Conservation (phyloP, 2,113 vertebrate species). For the Planiliza haematocheilus region DNA sequence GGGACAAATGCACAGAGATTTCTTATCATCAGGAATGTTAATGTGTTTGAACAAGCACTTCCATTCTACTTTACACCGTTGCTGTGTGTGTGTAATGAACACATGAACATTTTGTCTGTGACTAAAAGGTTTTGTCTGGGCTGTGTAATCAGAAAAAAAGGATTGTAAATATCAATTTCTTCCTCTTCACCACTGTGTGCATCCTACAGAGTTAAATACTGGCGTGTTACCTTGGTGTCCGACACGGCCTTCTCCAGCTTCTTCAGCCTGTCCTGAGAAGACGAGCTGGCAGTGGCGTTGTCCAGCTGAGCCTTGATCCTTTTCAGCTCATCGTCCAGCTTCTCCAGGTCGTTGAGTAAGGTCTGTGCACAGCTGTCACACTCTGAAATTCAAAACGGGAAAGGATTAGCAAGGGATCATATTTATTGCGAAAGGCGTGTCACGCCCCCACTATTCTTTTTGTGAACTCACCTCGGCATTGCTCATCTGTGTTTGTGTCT, state of each 20-base stretch:
- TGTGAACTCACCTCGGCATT: slow-evolving; percentile 86
- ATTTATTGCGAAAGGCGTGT: background rate
- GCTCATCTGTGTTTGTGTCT: slow-evolving; percentile 85
- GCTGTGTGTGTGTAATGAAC: background rate
- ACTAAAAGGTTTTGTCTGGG: no score
- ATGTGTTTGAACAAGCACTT: slow-evolving; percentile 58
- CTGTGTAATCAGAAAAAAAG: background rate
- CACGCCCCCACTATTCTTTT: background rate
- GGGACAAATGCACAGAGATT: slow-evolving; percentile 21
- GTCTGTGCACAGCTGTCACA: slow-evolving; percentile 94
- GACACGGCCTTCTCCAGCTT: slow-evolving; percentile 85
- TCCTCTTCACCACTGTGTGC: background rate
- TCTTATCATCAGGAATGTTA: slow-evolving; percentile 45
- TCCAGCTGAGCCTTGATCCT: slow-evolving; percentile 87
- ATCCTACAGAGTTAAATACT: background rate
- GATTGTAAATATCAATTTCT: background rate
- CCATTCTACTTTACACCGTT: background rate
- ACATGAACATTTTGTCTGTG: slow-evolving; percentile 1
- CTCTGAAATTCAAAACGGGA: slow-evolving; percentile 79
- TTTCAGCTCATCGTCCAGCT: slow-evolving; percentile 82
- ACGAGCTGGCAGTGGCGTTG: slow-evolving; percentile 74
- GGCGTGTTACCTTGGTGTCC: slow-evolving; percentile 86
- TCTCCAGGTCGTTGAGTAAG: slow-evolving; percentile 87
- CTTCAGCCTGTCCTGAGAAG: slow-evolving; percentile 83
- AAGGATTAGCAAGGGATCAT: background rate